Percentiles rank a stretch among this genome's conserved stretches.
phyloP scores from a whole-genome alignment of 2,888 invertebrate genomes.

The Drosophila kambysellisi region DNA sequence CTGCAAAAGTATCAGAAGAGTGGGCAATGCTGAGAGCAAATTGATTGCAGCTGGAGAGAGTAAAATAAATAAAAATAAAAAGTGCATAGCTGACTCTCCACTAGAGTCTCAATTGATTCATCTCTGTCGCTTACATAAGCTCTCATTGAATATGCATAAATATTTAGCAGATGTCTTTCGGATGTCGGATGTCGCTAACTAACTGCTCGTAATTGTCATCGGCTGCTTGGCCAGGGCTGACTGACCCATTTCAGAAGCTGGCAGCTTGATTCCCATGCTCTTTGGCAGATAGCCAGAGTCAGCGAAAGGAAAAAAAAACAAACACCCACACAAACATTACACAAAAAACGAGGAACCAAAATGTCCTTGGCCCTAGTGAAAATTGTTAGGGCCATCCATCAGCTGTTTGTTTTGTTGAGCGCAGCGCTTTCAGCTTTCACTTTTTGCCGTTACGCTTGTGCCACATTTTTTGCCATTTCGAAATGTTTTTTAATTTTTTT shows the following conservation, averaged over 20 bases:
- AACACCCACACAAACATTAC: neutral
- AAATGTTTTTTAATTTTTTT: slow-evolving; percentile 2
- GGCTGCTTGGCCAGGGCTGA: slow-evolving; percentile 20
- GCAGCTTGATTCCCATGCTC: slow-evolving; percentile 37
- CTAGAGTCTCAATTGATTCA: neutral
- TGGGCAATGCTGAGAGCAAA: slow-evolving; percentile 8
- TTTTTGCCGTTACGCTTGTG: slow-evolving; percentile 41
- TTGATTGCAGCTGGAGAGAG: slow-evolving; percentile 33
- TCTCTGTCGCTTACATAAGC: neutral
- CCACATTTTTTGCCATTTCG: slow-evolving; percentile 6
- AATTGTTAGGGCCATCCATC: slow-evolving; percentile 69
- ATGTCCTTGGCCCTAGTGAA: slow-evolving; percentile 74
- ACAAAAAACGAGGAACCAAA: slow-evolving; percentile 30
- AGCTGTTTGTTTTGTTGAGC: slow-evolving; percentile 66
- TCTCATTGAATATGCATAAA: slow-evolving; percentile 44
- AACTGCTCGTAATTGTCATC: slow-evolving; percentile 35
- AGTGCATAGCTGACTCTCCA: neutral
- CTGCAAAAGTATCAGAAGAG: neutral
- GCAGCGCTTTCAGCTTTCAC: slow-evolving; percentile 57
- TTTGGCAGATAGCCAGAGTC: slow-evolving; percentile 48
- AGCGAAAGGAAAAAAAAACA: slow-evolving; percentile 2
- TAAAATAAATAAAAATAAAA: neutral
- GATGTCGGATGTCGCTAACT: slow-evolving; percentile 30
- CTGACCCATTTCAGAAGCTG: slow-evolving; percentile 55
- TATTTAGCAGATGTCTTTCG: slow-evolving; percentile 38